phyloP scores from a whole-genome alignment of 2,797 vertebrate genomes.

The Myiotriccus ornatus region DNA sequence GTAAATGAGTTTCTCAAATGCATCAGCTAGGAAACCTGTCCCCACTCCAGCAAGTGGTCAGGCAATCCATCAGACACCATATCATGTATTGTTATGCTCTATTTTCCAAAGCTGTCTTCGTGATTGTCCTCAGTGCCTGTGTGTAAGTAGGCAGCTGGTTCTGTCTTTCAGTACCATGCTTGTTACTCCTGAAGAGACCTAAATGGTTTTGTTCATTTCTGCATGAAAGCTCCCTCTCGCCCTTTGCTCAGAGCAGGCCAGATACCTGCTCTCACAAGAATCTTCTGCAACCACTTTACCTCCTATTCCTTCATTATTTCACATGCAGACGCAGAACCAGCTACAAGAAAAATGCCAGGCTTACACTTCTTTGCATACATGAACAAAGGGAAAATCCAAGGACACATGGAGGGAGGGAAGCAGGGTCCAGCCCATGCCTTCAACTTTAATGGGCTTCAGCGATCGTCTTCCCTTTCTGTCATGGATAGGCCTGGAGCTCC shows the following conservation, averaged over 20 bases:
- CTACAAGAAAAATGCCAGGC: not conserved
- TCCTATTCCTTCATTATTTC: not conserved
- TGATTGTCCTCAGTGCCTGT: not conserved
- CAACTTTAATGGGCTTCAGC: not conserved
- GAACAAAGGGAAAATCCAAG: not conserved
- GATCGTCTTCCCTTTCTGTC: not conserved
- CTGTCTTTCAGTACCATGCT: not conserved
- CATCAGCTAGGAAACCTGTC: not conserved
- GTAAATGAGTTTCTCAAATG: not conserved
- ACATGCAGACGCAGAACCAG: not conserved
- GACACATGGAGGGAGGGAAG: not conserved
- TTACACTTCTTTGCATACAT: not conserved
- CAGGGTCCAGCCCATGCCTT: not conserved
- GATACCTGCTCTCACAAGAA: not conserved
- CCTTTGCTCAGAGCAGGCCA: not conserved
- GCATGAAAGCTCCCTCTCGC: not conserved
- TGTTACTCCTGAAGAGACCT: not conserved
- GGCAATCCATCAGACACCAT: not conserved
- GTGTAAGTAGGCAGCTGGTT: not conserved
- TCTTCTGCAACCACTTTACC: not conserved
- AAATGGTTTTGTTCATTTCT: not conserved
- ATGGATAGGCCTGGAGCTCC: not conserved
- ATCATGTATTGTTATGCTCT: not conserved
- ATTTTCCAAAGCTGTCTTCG: not conserved
- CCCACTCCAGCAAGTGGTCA: not conserved